Evolutionary conservation across 37 sponge, comb jelly and placozoan genomes (phyloP).

Genomic region (Dysidea cf. avara): DNA sequence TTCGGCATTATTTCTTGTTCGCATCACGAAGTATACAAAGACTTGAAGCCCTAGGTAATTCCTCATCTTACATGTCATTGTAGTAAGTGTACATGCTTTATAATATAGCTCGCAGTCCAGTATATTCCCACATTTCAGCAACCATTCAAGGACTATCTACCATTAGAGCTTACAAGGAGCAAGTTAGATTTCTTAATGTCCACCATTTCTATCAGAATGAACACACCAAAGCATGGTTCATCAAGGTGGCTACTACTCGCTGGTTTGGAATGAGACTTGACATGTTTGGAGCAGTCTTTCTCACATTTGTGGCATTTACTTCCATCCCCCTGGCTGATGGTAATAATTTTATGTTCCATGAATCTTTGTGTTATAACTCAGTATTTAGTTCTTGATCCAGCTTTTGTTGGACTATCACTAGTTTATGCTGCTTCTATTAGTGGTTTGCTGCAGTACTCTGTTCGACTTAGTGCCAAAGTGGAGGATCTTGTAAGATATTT

Average conservation of each 20-base stretch:
- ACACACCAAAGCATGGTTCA: slow-evolving; percentile 65
- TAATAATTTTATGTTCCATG: no score
- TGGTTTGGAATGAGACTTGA: slow-evolving; percentile 84
- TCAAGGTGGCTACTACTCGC: slow-evolving; percentile 50
- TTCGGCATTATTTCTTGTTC: slow-evolving; percentile 64
- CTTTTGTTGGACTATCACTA: slow-evolving; percentile 64
- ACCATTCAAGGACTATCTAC: slow-evolving; percentile 78
- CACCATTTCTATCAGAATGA: slow-evolving; percentile 56
- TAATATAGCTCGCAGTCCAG: slow-evolving; percentile 78
- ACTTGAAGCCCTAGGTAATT: slow-evolving; percentile 77
- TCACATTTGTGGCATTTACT: slow-evolving; percentile 52
- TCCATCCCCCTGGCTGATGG: slow-evolving; percentile 20
- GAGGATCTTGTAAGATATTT: slow-evolving; percentile 33
- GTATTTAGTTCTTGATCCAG: slow-evolving; percentile 43
- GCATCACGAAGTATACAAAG: slow-evolving; percentile 69
- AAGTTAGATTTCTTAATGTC: slow-evolving; percentile 7
- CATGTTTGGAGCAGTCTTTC: slow-evolving; percentile 36
- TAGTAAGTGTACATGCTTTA: no score
- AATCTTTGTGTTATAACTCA: no score
- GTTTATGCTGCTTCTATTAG: slow-evolving; percentile 63
- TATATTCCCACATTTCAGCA: slow-evolving; percentile 77
- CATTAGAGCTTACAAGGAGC: slow-evolving; percentile 52
- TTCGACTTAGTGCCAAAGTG: slow-evolving; percentile 81
- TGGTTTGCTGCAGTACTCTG: slow-evolving; percentile 76
- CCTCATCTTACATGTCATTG: neutral